Evolutionary conservation across 2,888 invertebrate genomes (phyloP).

Genomic region (Caenorhabditis wallacei): DNA sequence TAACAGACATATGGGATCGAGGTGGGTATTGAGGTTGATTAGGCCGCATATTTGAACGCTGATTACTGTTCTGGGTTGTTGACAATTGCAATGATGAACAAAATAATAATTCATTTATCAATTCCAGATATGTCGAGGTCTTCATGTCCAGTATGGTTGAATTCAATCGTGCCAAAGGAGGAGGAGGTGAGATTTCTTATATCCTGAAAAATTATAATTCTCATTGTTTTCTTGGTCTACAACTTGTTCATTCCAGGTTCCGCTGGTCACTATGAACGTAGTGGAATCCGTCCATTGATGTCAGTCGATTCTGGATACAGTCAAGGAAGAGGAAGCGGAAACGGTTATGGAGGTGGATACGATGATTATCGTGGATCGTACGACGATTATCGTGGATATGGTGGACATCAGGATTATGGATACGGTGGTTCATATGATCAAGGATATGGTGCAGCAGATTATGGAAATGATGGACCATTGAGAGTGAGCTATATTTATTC

Average conservation of each 20-base stretch:
- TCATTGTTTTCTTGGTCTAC: not conserved
- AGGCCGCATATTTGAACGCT: not conserved
- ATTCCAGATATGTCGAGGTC: conserved; percentile 80
- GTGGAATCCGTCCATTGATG: conserved; percentile 57
- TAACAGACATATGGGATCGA: conserved; percentile 79
- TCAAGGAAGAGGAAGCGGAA: not conserved
- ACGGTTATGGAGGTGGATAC: conserved; percentile 10
- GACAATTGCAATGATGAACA: not conserved
- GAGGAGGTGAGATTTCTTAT: conserved; percentile 23
- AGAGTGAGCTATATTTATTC: conserved; percentile 17
- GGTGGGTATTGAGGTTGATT: conserved; percentile 71
- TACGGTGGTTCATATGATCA: conserved; percentile 26
- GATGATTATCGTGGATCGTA: not conserved
- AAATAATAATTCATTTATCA: conserved; percentile 5
- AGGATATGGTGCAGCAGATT: conserved; percentile 25
- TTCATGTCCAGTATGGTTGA: conserved; percentile 72
- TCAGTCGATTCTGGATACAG: conserved; percentile 35
- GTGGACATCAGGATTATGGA: conserved; percentile 24
- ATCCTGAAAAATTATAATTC: not conserved
- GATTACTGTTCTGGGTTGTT: conserved; percentile 2
- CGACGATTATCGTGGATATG: conserved; percentile 12
- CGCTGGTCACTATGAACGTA: conserved; percentile 34
- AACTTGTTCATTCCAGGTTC: not conserved
- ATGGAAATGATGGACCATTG: conserved; percentile 36
- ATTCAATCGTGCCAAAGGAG: conserved; percentile 62